These are phyloP conservation scores for Osmerus mordax DNA, from an alignment of 2,113 vertebrate species.

Conservation along the genomic window DNA sequence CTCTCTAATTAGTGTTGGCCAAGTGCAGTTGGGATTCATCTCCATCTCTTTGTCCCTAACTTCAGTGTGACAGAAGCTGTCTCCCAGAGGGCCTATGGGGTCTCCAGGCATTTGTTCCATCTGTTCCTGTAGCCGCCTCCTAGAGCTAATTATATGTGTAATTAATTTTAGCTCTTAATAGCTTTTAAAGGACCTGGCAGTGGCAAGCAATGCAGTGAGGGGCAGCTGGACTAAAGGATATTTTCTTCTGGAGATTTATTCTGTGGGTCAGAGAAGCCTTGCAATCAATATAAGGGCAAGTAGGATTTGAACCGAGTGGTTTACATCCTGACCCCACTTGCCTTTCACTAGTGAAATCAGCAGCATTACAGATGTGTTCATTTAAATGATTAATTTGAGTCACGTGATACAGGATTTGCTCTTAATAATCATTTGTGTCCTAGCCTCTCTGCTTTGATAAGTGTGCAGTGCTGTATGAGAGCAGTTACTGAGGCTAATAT, in stretches of 20 bases:
- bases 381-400: too few relatives aligned
- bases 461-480: conserved; percentile 19
- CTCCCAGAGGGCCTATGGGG: conserved; percentile 30
- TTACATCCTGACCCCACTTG: neutral
- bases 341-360: neutral
- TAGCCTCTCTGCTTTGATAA: conserved; percentile 9
- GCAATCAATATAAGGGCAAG: conserved; percentile 4
- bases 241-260: neutral
- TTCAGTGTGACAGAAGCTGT: neutral
- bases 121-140: conserved; percentile 42
- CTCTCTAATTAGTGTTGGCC: conserved; percentile 47
- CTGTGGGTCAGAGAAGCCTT: neutral
- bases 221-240: neutral
- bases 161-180: conserved; percentile 51
- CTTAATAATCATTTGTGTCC: conserved; percentile 28
- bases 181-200: conserved; percentile 19
- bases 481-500: conserved; percentile 28
- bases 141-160: conserved; percentile 60
- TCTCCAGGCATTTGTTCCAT: conserved; percentile 54
- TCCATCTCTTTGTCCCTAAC: neutral
- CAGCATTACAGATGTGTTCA: neutral
- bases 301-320: conserved; percentile 1
- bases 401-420: conserved; percentile 8
- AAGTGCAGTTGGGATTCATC: conserved; percentile 1
- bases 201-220: conserved; percentile 6